Base-by-base conservation (phyloP, 2,797 vertebrate genomes). In the Peromyscus nudipes region DNA sequence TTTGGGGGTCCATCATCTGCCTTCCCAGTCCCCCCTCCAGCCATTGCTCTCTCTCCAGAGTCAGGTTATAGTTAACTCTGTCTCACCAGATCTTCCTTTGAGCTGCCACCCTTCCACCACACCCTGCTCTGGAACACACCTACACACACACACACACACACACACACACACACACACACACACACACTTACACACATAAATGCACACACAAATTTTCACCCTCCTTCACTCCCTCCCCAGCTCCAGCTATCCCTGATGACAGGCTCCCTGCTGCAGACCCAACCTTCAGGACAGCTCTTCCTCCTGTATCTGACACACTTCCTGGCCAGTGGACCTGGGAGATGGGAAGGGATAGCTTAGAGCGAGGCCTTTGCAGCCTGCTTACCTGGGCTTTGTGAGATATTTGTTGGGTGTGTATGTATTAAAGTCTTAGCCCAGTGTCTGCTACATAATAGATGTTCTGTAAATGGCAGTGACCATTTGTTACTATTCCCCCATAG, bases 271-370 rank as follows among this genome's bases (percentile, higher is more conserved):
- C 82, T 55, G 31, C 3, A 6, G 4, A 67, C 13, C 86, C 46
- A 43, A 37, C 52, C 27, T 19, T 16, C 9, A 3, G 0, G 40
- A 31, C 1, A 7, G 31, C 65, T 79, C 14, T 49, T 29, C 55
- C 23, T 9, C 1, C 37, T 46, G 62, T 8, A 0, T 17, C 19
- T 11, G 23, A 29, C 40, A 9, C 1, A 12, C 57, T 21, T 2
- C 43, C 77, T 21, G 31, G 14, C 67, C 75, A 31, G 31, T 13
- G 6, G 7, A 6, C 46, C 43, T 7, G 23, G 60, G 71, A 67
- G 34, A 11, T 23, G 4, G 62, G 49, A 67, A 57, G 43, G 27
- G 0, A 0, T 9, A 31, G 55, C 8, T 25, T 19, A 75, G 55
- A 71, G 34, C 34, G 14, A 52, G 11, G 11, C 34, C 23, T 83